Conservation (phyloP, 2,888 invertebrate species). For the Drosophila affinis region DNA sequence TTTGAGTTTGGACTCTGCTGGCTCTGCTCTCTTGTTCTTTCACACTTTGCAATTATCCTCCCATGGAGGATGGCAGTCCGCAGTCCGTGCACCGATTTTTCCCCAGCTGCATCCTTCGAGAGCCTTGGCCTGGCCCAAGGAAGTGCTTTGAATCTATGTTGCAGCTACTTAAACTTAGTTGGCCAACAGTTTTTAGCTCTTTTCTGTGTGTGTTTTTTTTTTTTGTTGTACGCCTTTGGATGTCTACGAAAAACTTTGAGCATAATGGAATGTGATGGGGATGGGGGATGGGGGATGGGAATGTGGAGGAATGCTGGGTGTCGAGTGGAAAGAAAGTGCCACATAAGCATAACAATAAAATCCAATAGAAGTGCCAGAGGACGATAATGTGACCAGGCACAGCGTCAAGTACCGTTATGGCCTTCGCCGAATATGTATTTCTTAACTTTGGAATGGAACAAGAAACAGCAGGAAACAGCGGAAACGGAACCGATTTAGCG, state of each 20-base stretch:
- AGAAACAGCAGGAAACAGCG: not conserved
- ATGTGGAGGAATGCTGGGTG: not conserved
- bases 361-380: slow-evolving; percentile 35
- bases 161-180: slow-evolving; percentile 42
- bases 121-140: slow-evolving; percentile 12
- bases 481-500: slow-evolving; percentile 13
- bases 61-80: too few species aligned
- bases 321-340: slow-evolving; percentile 31
- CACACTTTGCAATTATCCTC: too few species aligned
- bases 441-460: not conserved
- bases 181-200: slow-evolving; percentile 32
- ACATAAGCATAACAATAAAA: slow-evolving; percentile 52
- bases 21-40: too few species aligned
- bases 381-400: slow-evolving; percentile 25
- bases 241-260: slow-evolving; percentile 8
- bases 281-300: slow-evolving; percentile 16
- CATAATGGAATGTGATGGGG: slow-evolving; percentile 19
- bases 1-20: too few species aligned
- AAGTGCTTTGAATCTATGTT: slow-evolving; percentile 38
- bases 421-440: not conserved
- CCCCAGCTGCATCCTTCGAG: not conserved
- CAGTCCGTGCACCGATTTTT: too few species aligned
- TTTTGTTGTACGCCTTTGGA: slow-evolving; percentile 2
- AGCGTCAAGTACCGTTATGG: not conserved
- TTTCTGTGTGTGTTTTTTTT: not conserved